Evolutionary conservation across 1,140 invertebrate species (phyloP), one percentile per base, ranked within the genome.

Genomic region (Diploscapter pachys): DNA sequence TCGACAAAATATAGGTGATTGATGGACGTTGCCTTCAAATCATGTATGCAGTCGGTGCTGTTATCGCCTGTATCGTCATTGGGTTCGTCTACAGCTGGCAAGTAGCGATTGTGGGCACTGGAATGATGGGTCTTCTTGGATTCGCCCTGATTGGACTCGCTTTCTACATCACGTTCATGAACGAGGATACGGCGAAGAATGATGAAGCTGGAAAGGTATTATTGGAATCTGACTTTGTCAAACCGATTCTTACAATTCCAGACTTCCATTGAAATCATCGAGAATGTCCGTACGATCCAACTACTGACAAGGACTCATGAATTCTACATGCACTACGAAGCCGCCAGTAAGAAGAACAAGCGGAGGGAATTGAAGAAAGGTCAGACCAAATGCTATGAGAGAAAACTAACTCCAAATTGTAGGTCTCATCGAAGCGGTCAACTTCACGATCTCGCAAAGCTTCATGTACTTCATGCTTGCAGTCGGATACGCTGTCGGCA

Each of bases 121-220:
- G 69, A 4, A 71, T 78, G 52, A 63, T 71, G 1, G 56, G 94
- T 2, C 90, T 91, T 0, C 84, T 92, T 2, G 89, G 90, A 4
- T 92, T 92, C 77, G 88, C 93, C 48, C 93, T 93, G 2, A 80
- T 94, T 48, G 91, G 94, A 2, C 87, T 94, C 5, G 91, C 93
- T 0, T 91, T 91, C 77, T 87, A 93, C 50, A 91, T 95, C 85
- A 89, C 89, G 8, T 88, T 89, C 73, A 87, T 90, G 50, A 89
- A 92, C 74, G 89, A 89, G 31, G 90, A 89, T 4, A 90, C 90
- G 54, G 88, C 89, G 2, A 81, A 77, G 79, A 54, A 70, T 77
- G 85, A 87, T 65, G 81, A 87, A 65, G 87, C 88, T 71, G 87
- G 87, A 71, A 82, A 85, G 73, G 87, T 88, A 72, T 56, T 4